Base-by-base conservation (phyloP, 2,888 invertebrate genomes). In the Ditula angustiorana region DNA sequence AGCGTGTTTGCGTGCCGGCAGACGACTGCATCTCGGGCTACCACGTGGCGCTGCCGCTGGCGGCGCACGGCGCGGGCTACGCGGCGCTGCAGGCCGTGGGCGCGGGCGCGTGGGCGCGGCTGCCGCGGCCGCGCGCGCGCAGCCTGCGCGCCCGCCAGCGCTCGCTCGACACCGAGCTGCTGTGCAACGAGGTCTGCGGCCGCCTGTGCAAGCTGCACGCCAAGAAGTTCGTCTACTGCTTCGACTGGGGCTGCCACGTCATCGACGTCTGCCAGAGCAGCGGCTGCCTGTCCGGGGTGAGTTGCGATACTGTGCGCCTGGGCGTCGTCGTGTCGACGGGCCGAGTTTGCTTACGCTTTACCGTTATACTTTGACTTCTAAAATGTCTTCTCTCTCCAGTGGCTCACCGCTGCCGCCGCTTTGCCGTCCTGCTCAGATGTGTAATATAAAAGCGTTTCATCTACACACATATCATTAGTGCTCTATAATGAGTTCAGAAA, bases 11-110 rank as follows among this genome's bases (percentile, higher is more conserved):
- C 2, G n/a, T n/a, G n/a, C n/a, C n/a, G n/a, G n/a, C 83, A 96
- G 96, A 96, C 78, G 96, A 96, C 85, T 94, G 95, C 69, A 94
- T 95, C 69, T 92, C 93, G 0, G 95, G 95, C 7, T 96, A 96
- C 85, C 95, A 95, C 80, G 95, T 95, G 80, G 95, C 96, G 52
- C 89, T 96, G 70, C 96, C 96, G 55, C 92, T 96, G 73, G 94
- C 95, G 61, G 96, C 96, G 3, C 95, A 95, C 80, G 96, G 96
- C 61, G 94, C 95, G 49, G 95, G 95, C 53, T 95, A 95, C 79
- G 92, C 92, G 8, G 94, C 95, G 68, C 94, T 96, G 86, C 95
- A 95, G 80, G 95, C 94, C 82, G 93, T 95, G 44, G 93, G 94
- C 65, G 91, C 87, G 2, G 82, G 77, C 16, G 89, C 90, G 0